Base-by-base conservation (phyloP, 2,113 vertebrate species). In the Peromyscus californicus region DNA sequence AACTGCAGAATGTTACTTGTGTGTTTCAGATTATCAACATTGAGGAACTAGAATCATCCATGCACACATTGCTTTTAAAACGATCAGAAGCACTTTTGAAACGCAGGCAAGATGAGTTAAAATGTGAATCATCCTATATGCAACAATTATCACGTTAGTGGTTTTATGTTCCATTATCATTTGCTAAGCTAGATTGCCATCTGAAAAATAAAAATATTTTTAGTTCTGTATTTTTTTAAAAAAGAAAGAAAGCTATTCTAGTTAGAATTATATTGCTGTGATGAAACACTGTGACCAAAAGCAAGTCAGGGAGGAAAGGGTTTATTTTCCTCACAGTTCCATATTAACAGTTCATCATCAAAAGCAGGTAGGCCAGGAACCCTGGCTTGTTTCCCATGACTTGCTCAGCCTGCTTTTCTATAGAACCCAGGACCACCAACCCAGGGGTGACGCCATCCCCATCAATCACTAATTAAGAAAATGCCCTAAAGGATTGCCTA, bases 21-120 rank as follows among this genome's bases (percentile, higher is more conserved):
- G 0, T 98, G 6, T 98, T 98, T 92, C 98, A 99, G 99, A 97
- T 99, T 96, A 85, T 98, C 90, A 97, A 72, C 93, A 99, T 99
- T 75, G 99, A 99, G 97, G 98, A 99, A 1, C 89, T 99, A 74
- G 99, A 99, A 61, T 86, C 99, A 98, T 99, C 99, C 86, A 96
- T 99, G 93, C 99, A 99, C 70, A 48, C 93, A 45, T 98, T 99
- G 57, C 98, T 99, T 96, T 99, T 99, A 79, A 98, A 99, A 76
- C 99, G 96, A 96, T 98, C 98, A 4, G 90, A 98, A 97, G 97
- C 22, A 6, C 90, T 99, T 94, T 79, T 98, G 21, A 98, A 98
- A 89, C 98, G 98, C 95, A 99, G 99, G 98, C 99, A 98, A 97
- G 98, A 99, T 51, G 98, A 98, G 39, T 97, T 99, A 92, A 99